These are phyloP conservation scores for Drosophila serrata DNA, from an alignment of 1,140 invertebrate genomes.

Conservation along the genomic window DNA sequence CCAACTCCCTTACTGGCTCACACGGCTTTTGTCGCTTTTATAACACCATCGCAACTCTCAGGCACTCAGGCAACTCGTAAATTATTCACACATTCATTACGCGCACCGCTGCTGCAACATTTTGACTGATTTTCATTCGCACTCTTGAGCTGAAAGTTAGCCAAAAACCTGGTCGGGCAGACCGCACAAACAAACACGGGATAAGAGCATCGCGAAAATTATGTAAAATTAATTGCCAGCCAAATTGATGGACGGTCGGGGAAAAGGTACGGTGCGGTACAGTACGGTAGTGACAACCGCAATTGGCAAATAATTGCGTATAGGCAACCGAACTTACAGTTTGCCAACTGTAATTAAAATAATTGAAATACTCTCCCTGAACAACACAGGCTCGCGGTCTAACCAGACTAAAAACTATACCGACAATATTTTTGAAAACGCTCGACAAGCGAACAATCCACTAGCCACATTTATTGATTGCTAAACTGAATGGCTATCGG, in stretches of 20 bases:
- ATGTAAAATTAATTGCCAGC: constrained; percentile 72
- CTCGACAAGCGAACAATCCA: constrained; percentile 38
- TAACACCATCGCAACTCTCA: constrained; percentile 24
- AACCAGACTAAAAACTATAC: constrained; percentile 53
- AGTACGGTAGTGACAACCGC: constrained; percentile 44
- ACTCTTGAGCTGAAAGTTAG: constrained; percentile 43
- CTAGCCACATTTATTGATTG: constrained; percentile 45
- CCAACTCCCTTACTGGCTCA: constrained; percentile 18
- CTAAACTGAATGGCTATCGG: constrained; percentile 4
- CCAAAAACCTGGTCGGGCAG: constrained; percentile 23
- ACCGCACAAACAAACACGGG: constrained; percentile 48
- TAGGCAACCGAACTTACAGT: constrained; percentile 15
- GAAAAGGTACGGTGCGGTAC: too few species aligned
- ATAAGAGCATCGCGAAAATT: constrained; percentile 54
- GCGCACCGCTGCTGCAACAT: constrained; percentile 51
- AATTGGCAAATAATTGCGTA: constrained; percentile 74
- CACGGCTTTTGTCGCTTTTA: constrained; percentile 51
- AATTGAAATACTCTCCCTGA: constrained; percentile 58
- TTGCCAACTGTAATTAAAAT: constrained; percentile 76
- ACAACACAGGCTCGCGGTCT: constrained; percentile 53
- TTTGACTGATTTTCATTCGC: constrained; percentile 71
- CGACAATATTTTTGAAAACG: constrained; percentile 50
- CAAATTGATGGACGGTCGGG: constrained; percentile 39
- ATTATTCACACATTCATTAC: constrained; percentile 76
- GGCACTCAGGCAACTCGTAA: constrained; percentile 50